Conservation (phyloP, 1,140 invertebrate species). For the Drosophila guanche region DNA sequence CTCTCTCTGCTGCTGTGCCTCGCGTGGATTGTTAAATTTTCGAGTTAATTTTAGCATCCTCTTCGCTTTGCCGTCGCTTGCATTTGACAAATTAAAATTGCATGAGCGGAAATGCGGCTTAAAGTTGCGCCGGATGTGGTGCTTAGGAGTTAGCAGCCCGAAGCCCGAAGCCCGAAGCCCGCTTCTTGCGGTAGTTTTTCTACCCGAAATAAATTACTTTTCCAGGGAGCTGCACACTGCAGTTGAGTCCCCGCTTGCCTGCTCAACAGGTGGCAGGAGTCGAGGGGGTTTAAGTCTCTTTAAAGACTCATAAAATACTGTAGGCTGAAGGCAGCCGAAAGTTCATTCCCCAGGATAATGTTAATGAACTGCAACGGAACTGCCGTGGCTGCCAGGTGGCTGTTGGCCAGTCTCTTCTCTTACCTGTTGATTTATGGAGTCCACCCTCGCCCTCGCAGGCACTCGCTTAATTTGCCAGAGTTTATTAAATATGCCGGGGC, state of each 20-base stretch:
- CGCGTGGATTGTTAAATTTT: slow-evolving; percentile 76
- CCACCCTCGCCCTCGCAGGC: slow-evolving; percentile 26
- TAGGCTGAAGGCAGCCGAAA: background rate
- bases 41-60: slow-evolving; percentile 73
- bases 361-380: slow-evolving; percentile 36
- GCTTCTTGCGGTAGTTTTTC: slow-evolving; percentile 51
- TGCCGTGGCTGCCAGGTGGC: slow-evolving; percentile 13
- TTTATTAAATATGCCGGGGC: slow-evolving; percentile 78
- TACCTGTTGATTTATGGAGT: slow-evolving; percentile 56
- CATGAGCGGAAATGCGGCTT: slow-evolving; percentile 79
- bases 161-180: too few relatives aligned
- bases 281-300: background rate
- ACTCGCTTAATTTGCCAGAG: slow-evolving; percentile 71
- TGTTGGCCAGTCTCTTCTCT: slow-evolving; percentile 22
- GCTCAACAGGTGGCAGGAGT: slow-evolving; percentile 33
- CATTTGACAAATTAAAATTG: slow-evolving; percentile 82
- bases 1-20: slow-evolving; percentile 31
- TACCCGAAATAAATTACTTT: slow-evolving; percentile 56
- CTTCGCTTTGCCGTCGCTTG: slow-evolving; percentile 28
- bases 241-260: background rate
- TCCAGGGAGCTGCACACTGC: background rate
- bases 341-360: slow-evolving; percentile 31
- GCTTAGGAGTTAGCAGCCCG: slow-evolving; percentile 20
- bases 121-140: slow-evolving; percentile 67
- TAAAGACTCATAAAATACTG: too few relatives aligned